Evolutionary conservation across 2,113 vertebrate species (phyloP).

Genomic region (Corythornis cristatus): DNA sequence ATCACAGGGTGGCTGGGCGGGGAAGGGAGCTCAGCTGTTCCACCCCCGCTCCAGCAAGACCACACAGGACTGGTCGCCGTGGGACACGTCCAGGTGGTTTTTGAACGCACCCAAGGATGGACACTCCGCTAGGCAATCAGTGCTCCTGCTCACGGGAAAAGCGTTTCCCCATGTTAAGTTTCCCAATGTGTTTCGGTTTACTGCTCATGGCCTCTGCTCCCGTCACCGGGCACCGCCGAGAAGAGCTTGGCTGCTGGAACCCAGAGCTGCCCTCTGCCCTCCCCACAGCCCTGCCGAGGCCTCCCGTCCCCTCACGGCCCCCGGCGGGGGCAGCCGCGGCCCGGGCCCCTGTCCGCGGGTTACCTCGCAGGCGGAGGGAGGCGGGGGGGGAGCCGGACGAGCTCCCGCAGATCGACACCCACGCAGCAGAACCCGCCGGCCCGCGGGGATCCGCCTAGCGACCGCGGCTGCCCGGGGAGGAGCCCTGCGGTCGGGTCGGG

Average conservation of each 20-base stretch:
- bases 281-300: background rate
- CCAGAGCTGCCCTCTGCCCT: background rate
- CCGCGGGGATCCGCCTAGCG: background rate
- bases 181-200: background rate
- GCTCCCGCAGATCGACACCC: no score
- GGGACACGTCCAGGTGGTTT: background rate
- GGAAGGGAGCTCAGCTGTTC: background rate
- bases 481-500: background rate
- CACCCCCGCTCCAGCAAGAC: background rate
- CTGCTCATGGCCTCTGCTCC: rapidly evolving
- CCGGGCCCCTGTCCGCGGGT: background rate
- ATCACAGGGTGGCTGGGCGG: rapidly evolving
- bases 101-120: background rate
- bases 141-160: background rate
- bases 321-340: background rate
- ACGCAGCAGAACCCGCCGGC: background rate
- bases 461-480: background rate
- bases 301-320: background rate
- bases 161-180: rapidly evolving
- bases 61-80: background rate
- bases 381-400: background rate
- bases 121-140: background rate
- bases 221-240: rapidly evolving
- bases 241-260: background rate
- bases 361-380: background rate